These are phyloP conservation scores for Meleagris gallopavo DNA, from an alignment of 2,113 vertebrate species.

Conservation along the genomic window DNA sequence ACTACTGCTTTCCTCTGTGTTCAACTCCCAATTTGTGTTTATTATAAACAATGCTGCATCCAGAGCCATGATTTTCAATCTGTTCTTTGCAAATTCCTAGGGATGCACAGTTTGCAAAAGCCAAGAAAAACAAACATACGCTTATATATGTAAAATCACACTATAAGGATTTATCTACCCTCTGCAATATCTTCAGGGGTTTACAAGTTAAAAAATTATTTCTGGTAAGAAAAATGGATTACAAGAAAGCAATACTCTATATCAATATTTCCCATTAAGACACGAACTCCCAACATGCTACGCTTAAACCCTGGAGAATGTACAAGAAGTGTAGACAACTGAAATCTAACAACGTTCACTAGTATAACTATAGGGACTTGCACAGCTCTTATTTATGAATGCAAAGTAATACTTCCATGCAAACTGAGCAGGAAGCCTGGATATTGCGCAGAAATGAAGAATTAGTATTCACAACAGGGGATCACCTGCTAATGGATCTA, in stretches of 20 bases:
- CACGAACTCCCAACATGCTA: neutral
- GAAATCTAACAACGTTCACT: accelerated
- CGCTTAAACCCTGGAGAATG: neutral
- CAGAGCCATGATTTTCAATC: neutral
- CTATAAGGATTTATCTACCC: neutral
- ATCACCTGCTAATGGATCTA: neutral
- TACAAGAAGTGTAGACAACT: neutral
- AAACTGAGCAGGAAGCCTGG: neutral
- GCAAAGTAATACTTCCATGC: neutral
- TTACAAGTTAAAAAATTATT: neutral
- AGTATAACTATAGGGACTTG: neutral
- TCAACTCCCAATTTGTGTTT: neutral
- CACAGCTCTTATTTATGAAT: neutral
- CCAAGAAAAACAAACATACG: neutral
- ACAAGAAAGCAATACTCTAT: neutral
- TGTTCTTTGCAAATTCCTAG: neutral
- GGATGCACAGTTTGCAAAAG: neutral
- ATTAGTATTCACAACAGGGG: neutral
- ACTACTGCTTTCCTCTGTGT: neutral
- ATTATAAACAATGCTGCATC: neutral
- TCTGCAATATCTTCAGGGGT: neutral
- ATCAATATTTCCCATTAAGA: neutral
- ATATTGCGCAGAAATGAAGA: neutral
- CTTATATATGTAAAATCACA: neutral
- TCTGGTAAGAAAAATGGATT: neutral